phyloP scores from a whole-genome alignment of 1,140 invertebrate genomes.

The Pseudomyrmex flavicornis region DNA sequence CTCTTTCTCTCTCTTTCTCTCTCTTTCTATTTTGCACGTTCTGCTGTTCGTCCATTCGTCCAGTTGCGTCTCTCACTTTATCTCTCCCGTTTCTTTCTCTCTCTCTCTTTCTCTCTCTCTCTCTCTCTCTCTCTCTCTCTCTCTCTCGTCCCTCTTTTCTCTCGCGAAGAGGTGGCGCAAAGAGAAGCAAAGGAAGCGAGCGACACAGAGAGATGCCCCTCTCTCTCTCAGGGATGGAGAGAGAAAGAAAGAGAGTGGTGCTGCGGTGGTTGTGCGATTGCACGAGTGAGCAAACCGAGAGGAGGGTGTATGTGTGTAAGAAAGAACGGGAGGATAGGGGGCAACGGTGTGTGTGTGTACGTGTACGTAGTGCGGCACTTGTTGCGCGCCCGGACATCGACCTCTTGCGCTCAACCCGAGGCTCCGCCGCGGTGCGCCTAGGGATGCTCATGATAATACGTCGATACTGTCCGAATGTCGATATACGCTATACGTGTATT shows the following conservation, averaged over 20 bases:
- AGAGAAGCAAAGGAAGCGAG: slow-evolving; percentile 43
- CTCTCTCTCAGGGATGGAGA: too few species aligned
- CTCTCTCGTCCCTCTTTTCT: slow-evolving; percentile 10
- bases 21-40: background rate
- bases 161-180: slow-evolving; percentile 2
- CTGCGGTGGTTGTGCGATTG: slow-evolving; percentile 41
- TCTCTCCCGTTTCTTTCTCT: slow-evolving; percentile 41
- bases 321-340: slow-evolving; percentile 44
- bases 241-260: slow-evolving; percentile 10
- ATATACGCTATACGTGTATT: background rate
- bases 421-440: slow-evolving; percentile 43
- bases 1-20: background rate
- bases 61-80: slow-evolving; percentile 37
- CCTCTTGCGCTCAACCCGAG: slow-evolving; percentile 78
- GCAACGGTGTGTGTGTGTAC: slow-evolving; percentile 49
- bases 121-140: slow-evolving; percentile 54
- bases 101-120: slow-evolving; percentile 4
- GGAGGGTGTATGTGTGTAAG: slow-evolving; percentile 38
- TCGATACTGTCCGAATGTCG: slow-evolving; percentile 9
- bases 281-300: slow-evolving; percentile 48
- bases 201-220: slow-evolving; percentile 31
- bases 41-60: background rate
- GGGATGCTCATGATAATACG: slow-evolving; percentile 40
- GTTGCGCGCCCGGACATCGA: slow-evolving; percentile 84
- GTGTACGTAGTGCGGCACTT: slow-evolving; percentile 82